Evolutionary conservation across 1,140 invertebrate genomes (phyloP).

Genomic region (Hyphantria cunea): DNA sequence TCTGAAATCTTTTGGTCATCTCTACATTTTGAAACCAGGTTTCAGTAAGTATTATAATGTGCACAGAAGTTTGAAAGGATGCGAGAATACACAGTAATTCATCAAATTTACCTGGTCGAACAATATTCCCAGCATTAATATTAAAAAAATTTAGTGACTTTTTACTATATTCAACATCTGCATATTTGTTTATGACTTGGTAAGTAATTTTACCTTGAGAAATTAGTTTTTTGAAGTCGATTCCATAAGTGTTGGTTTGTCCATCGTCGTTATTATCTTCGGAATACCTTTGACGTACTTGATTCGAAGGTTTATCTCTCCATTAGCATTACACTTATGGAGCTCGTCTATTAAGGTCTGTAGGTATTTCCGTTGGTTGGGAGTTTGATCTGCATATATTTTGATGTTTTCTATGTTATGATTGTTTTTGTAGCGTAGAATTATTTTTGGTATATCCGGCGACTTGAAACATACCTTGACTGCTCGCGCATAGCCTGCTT

Average conservation of each 20-base stretch:
- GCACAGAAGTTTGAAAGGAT: background rate
- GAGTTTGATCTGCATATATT: background rate
- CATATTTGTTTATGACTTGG: background rate
- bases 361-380: background rate
- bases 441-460: background rate
- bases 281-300: background rate
- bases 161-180: background rate
- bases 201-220: background rate
- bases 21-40: conserved; percentile 5
- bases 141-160: conserved; percentile 1
- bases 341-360: background rate
- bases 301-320: background rate
- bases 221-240: background rate
- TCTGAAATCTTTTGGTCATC: conserved; percentile 1
- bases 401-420: background rate
- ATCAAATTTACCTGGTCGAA: conserved; percentile 4
- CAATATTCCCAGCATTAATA: conserved; percentile 5
- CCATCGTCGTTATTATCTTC: background rate
- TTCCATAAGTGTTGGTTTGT: background rate
- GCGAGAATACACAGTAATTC: background rate
- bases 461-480: background rate
- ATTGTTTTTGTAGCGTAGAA: background rate
- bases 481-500: background rate
- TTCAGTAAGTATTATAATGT: conserved; percentile 7
- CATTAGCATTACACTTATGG: background rate